Evolutionary conservation across 2,797 vertebrate genomes (phyloP).

Genomic region (Tolypeutes matacus): DNA sequence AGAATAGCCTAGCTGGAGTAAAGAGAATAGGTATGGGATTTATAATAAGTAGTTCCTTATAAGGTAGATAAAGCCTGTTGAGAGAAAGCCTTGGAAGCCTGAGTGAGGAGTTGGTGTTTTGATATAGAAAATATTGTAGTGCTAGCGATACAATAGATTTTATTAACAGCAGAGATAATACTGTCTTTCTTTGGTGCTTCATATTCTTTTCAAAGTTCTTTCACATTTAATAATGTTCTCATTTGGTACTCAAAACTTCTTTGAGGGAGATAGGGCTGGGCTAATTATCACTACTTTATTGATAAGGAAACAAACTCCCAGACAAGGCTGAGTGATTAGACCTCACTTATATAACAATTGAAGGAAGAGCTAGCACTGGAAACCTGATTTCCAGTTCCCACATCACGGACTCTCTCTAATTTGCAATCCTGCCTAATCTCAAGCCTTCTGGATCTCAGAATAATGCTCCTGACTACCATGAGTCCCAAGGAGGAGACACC

Average conservation of each 20-base stretch:
- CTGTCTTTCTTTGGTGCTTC: constrained; percentile 33
- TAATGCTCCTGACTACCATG: not conserved
- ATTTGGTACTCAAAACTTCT: constrained; percentile 51
- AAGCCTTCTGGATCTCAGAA: not conserved
- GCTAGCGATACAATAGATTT: not conserved
- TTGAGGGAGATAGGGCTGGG: constrained; percentile 61
- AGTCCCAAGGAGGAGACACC: not conserved
- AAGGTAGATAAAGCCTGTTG: not conserved
- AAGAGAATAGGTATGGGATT: not conserved
- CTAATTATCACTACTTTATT: constrained; percentile 73
- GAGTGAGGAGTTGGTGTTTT: not conserved
- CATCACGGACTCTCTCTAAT: not conserved
- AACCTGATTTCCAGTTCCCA: constrained; percentile 63
- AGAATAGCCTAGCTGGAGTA: not conserved
- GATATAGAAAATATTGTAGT: not conserved
- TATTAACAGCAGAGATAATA: not conserved
- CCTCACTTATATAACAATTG: constrained; percentile 65
- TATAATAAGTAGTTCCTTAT: not conserved
- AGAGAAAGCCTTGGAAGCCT: not conserved
- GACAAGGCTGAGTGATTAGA: constrained; percentile 48
- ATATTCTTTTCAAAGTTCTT: constrained; percentile 37
- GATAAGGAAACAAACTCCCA: constrained; percentile 75
- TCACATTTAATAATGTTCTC: constrained; percentile 69
- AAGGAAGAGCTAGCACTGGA: constrained; percentile 6
- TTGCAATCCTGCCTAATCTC: not conserved